Conservation (phyloP, 2,888 invertebrate genomes). For the Scaptomyza reducta region DNA sequence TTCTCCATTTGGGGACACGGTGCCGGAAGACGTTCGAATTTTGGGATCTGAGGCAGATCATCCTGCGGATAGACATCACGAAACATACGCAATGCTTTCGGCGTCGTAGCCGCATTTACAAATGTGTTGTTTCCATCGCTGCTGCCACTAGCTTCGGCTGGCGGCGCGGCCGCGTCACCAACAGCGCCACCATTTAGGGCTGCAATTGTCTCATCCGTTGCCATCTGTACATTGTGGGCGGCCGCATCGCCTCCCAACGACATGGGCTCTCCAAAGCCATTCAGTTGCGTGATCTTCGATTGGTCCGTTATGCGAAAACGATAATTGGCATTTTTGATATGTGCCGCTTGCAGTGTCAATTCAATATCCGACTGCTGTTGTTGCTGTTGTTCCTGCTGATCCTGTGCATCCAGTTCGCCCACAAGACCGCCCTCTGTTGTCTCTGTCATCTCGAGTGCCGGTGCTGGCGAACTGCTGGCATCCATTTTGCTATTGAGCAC, state of each 20-base stretch:
- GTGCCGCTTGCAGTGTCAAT: slow-evolving; percentile 82
- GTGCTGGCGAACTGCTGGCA: slow-evolving; percentile 45
- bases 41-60: slow-evolving; percentile 84
- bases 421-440: slow-evolving; percentile 16
- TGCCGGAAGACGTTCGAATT: slow-evolving; percentile 83
- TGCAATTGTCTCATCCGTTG: slow-evolving; percentile 68
- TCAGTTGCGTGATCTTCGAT: slow-evolving; percentile 81
- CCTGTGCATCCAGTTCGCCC: slow-evolving; percentile 19
- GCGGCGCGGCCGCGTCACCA: slow-evolving; percentile 62
- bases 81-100: slow-evolving; percentile 80
- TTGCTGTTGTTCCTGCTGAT: slow-evolving; percentile 51
- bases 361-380: slow-evolving; percentile 81
- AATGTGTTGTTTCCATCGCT: slow-evolving; percentile 32
- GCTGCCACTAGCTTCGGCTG: slow-evolving; percentile 43
- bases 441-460: slow-evolving; percentile 48
- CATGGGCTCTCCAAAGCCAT: slow-evolving; percentile 81
- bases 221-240: slow-evolving; percentile 68
- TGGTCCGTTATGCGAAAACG: slow-evolving; percentile 84
- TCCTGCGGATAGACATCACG: slow-evolving; percentile 83
- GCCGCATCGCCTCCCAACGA: slow-evolving; percentile 67
- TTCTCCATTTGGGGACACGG: slow-evolving; percentile 85
- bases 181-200: slow-evolving; percentile 64
- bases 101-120: slow-evolving; percentile 62
- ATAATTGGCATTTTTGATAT: slow-evolving; percentile 83
- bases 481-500: slow-evolving; percentile 82